Evolutionary conservation across 2,113 vertebrate genomes (phyloP).

Genomic region (Leucopsar rothschildi): DNA sequence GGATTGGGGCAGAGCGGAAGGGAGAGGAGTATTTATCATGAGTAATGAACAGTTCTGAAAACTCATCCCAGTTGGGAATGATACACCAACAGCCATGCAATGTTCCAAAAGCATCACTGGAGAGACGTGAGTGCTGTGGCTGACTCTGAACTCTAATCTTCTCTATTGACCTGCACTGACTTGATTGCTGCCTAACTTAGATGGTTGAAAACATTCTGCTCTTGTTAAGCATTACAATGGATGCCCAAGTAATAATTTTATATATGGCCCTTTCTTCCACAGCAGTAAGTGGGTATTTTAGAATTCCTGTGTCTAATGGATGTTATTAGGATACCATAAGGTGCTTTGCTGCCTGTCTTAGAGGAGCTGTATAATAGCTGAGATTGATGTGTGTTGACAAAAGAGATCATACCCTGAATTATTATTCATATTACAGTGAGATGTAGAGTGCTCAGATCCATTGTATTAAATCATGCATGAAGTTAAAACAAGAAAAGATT

Average conservation of each 20-base stretch:
- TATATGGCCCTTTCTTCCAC: neutral
- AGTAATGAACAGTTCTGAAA: neutral
- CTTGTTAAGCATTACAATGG: neutral
- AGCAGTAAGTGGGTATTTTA: neutral
- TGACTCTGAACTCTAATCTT: neutral
- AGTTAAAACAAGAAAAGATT: conserved; percentile 35
- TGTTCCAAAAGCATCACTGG: neutral
- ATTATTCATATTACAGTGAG: conserved; percentile 40
- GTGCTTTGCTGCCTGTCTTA: neutral
- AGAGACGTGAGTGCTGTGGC: neutral
- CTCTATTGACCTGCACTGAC: neutral
- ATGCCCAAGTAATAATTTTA: neutral
- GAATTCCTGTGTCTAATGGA: conserved; percentile 11
- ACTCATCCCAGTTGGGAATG: neutral
- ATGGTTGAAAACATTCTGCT: neutral
- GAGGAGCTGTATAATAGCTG: neutral
- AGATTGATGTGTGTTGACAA: conserved; percentile 58
- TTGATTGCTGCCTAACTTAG: neutral
- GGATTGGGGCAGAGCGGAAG: neutral
- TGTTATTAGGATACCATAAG: neutral
- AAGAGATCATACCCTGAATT: conserved; percentile 47
- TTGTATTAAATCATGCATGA: conserved; percentile 5
- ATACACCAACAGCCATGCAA: neutral
- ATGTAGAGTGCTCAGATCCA: neutral
- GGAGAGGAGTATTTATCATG: neutral